These are phyloP conservation scores for Eulemur rufifrons DNA, from an alignment of 2,113 vertebrate genomes.

Conservation along the genomic window DNA sequence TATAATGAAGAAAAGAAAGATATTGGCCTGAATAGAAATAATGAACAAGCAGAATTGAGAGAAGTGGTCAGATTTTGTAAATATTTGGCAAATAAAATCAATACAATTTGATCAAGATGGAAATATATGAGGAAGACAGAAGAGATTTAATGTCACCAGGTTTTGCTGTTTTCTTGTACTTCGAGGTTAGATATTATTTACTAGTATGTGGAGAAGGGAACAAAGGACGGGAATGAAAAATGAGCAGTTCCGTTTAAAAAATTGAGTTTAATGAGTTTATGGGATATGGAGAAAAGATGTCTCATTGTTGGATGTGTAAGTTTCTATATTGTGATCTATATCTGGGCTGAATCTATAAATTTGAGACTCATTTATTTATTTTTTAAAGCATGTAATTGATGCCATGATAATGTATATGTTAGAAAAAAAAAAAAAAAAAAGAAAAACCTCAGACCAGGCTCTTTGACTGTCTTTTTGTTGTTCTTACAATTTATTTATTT, in stretches of 20 bases:
- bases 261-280: background rate
- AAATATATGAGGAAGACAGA: background rate
- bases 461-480: background rate
- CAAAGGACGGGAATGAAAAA: background rate
- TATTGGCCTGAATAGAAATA: background rate
- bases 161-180: background rate
- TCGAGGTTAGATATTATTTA: background rate
- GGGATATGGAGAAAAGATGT: background rate
- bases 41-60: background rate
- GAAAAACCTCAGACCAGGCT: background rate
- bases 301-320: background rate
- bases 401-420: background rate
- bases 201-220: background rate
- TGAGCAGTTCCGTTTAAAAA: background rate
- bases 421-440: background rate
- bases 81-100: background rate
- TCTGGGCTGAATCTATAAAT: background rate
- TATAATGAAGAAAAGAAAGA: background rate
- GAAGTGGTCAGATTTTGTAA: background rate
- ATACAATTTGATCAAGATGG: background rate
- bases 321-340: background rate
- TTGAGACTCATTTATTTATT: background rate
- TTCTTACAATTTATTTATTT: background rate
- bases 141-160: background rate
- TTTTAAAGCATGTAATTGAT: background rate